Evolutionary conservation across 2,888 invertebrate species (phyloP).

Genomic region (Zygothrica quintamaculata): DNA sequence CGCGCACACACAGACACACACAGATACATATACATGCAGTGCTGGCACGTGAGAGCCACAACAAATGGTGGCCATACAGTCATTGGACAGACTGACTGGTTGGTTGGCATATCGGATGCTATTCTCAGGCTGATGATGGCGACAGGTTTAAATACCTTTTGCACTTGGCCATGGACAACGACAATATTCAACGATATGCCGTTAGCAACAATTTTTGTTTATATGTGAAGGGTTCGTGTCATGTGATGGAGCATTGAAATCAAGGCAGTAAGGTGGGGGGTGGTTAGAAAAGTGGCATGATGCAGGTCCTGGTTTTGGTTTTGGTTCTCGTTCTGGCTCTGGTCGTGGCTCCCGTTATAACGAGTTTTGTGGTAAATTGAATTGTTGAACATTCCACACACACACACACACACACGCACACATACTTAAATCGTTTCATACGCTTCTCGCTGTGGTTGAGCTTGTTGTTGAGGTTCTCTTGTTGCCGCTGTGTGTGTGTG

Average conservation of each 20-base stretch:
- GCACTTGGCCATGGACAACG: slow-evolving; percentile 49
- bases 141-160: slow-evolving; percentile 80
- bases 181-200: slow-evolving; percentile 15
- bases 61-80: slow-evolving; percentile 32
- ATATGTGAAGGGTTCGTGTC: slow-evolving; percentile 19
- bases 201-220: slow-evolving; percentile 71
- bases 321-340: not conserved
- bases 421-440: slow-evolving; percentile 49
- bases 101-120: not conserved
- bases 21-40: not conserved
- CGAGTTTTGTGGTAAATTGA: slow-evolving; percentile 80
- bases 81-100: too few species aligned
- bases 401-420: slow-evolving; percentile 48
- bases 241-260: not conserved
- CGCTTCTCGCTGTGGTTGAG: slow-evolving; percentile 44
- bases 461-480: slow-evolving; percentile 17
- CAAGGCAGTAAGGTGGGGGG: not conserved
- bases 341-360: slow-evolving; percentile 65
- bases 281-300: not conserved
- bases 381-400: slow-evolving; percentile 73
- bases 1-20: slow-evolving; percentile 3
- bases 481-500: slow-evolving; percentile 1
- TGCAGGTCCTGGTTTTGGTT: slow-evolving; percentile 21
- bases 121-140: slow-evolving; percentile 39
- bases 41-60: slow-evolving; percentile 32